Percentiles rank a stretch among this genome's conserved stretches.
Conservation (phyloP, 2,888 invertebrate species). For the Papilio elwesi region DNA sequence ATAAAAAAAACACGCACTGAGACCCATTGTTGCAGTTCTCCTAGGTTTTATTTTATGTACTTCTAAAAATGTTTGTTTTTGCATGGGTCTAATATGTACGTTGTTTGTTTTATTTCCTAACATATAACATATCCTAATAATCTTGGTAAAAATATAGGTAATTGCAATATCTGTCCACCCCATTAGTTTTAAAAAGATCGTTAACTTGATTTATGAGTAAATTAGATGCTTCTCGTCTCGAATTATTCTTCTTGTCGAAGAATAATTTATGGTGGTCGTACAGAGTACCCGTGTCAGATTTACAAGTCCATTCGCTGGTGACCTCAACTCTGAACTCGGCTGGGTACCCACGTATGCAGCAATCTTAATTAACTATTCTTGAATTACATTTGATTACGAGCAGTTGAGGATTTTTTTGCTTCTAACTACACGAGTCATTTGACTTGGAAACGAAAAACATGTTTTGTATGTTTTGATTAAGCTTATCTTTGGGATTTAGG, state of each 20-base stretch:
- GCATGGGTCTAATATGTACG: too few species aligned
- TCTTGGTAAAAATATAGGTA: background rate
- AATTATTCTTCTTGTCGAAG: background rate
- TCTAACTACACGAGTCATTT: background rate
- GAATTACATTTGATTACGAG: constrained; percentile 27
- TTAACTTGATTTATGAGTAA: background rate
- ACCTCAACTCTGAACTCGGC: constrained; percentile 5
- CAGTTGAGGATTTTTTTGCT: background rate
- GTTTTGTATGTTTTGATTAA: background rate
- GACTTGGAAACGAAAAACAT: background rate
- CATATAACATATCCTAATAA: background rate
- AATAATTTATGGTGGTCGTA: background rate
- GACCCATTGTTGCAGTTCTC: too few species aligned
- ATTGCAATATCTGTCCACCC: background rate
- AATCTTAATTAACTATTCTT: constrained; percentile 24
- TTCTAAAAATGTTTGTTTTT: too few species aligned
- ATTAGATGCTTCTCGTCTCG: background rate
- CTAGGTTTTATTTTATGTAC: too few species aligned
- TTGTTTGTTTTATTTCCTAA: too few species aligned
- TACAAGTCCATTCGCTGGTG: constrained; percentile 15
- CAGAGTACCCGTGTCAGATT: constrained; percentile 32
- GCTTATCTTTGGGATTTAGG: background rate
- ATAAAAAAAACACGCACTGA: too few species aligned
- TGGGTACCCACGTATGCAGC: constrained; percentile 10
- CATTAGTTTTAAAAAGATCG: background rate